phyloP scores from a whole-genome alignment of 2,888 invertebrate species.

The Euzophera pinguis region DNA sequence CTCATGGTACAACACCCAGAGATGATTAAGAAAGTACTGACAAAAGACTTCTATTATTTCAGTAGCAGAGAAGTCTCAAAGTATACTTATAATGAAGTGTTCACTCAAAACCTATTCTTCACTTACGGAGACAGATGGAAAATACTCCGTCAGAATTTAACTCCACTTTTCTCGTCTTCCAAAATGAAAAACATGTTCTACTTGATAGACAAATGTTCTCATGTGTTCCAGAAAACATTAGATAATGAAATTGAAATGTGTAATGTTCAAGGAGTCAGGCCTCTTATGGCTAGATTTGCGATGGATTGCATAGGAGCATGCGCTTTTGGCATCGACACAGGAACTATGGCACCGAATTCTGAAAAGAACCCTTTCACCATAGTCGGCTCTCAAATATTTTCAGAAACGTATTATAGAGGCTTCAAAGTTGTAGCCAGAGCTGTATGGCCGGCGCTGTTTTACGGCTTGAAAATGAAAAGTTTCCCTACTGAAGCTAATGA shows the following conservation, averaged over 20 bases:
- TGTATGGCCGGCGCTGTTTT: slow-evolving; percentile 48
- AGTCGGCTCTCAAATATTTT: slow-evolving; percentile 36
- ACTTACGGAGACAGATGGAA: slow-evolving; percentile 50
- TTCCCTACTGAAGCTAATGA: slow-evolving; percentile 31
- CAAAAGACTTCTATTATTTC: slow-evolving; percentile 49
- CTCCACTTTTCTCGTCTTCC: slow-evolving; percentile 45
- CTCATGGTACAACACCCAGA: slow-evolving; percentile 44
- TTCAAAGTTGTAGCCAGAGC: slow-evolving; percentile 25
- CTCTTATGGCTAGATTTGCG: slow-evolving; percentile 34
- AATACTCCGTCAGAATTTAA: slow-evolving; percentile 45
- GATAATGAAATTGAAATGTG: slow-evolving; percentile 22
- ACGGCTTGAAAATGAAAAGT: slow-evolving; percentile 31
- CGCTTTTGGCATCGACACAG: slow-evolving; percentile 35
- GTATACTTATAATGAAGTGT: slow-evolving; percentile 33
- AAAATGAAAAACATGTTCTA: slow-evolving; percentile 58
- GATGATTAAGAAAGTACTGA: slow-evolving; percentile 38
- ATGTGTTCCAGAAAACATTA: slow-evolving; percentile 33
- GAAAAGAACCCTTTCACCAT: slow-evolving; percentile 25
- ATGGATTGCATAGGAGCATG: slow-evolving; percentile 48
- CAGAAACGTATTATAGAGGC: slow-evolving; percentile 27
- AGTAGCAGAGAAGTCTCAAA: slow-evolving; percentile 41
- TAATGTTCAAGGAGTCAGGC: slow-evolving; percentile 27
- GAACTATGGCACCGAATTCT: slow-evolving; percentile 24
- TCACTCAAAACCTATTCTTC: slow-evolving; percentile 42
- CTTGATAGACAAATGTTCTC: slow-evolving; percentile 38